These are phyloP conservation scores for Lasiurus cinereus DNA, from an alignment of 2,113 vertebrate species.

Conservation along the genomic window DNA sequence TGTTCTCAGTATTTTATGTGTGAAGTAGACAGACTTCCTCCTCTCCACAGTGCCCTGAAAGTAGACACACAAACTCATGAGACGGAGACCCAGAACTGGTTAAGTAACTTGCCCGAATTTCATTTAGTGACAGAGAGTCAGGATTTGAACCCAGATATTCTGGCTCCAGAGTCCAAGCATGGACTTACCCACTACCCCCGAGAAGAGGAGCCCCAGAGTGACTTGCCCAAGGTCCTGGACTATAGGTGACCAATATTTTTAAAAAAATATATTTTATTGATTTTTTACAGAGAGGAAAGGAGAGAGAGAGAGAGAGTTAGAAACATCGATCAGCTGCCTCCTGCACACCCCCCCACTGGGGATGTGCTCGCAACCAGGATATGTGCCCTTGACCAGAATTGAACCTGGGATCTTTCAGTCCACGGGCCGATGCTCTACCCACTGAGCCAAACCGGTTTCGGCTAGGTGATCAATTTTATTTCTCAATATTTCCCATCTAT, in stretches of 20 bases:
- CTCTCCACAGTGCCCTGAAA: background rate
- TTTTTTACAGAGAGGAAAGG: too few relatives aligned
- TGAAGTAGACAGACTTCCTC: background rate
- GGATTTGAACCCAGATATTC: background rate
- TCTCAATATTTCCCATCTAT: background rate
- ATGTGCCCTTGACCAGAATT: too few relatives aligned
- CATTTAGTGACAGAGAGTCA: background rate
- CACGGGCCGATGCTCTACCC: too few relatives aligned
- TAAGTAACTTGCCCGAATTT: background rate
- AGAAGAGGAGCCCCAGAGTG: accelerated
- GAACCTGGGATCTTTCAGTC: too few relatives aligned
- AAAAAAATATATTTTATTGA: too few relatives aligned
- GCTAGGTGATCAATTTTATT: background rate
- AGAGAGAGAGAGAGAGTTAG: too few relatives aligned
- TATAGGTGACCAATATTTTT: background rate
- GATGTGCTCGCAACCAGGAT: too few relatives aligned
- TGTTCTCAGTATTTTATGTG: background rate
- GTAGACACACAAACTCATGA: background rate
- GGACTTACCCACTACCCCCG: too few relatives aligned
- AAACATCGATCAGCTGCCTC: too few relatives aligned
- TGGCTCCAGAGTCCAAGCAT: background rate
- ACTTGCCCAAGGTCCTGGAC: background rate
- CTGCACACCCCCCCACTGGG: too few relatives aligned
- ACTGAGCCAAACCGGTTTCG: too few relatives aligned
- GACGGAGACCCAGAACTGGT: background rate